Evolutionary conservation across 92 coral and sea anemone species (phyloP).

Genomic region (Palythoa grandis): DNA sequence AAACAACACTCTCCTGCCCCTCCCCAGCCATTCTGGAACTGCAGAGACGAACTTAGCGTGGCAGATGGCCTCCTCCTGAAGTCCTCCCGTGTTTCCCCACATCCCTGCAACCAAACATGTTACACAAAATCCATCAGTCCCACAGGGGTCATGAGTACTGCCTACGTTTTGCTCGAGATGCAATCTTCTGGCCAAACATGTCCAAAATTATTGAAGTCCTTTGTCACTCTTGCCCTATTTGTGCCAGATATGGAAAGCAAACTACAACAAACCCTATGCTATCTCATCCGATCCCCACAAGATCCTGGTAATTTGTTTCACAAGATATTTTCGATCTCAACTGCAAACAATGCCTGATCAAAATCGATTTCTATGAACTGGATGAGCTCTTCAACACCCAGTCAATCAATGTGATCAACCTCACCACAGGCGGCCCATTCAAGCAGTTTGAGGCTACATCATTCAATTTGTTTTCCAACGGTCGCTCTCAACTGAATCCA

Average conservation of each 20-base stretch:
- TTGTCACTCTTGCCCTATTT: neutral
- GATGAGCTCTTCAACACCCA: conserved; percentile 17
- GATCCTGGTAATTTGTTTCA: neutral
- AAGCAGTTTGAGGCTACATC: too few relatives aligned
- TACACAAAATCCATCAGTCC: too few relatives aligned
- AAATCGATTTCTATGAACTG: conserved; percentile 31
- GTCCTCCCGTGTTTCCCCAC: too few relatives aligned
- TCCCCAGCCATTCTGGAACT: too few relatives aligned
- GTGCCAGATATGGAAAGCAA: conserved; percentile 32
- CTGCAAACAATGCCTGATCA: conserved; percentile 44
- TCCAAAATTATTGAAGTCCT: conserved; percentile 32
- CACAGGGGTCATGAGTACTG: too few relatives aligned
- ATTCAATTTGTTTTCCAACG: too few relatives aligned
- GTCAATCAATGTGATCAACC: conserved; percentile 30
- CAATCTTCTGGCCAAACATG: neutral
- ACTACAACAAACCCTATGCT: conserved; percentile 39
- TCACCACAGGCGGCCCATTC: too few relatives aligned
- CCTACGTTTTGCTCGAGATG: too few relatives aligned
- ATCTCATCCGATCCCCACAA: conserved; percentile 41
- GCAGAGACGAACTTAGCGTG: too few relatives aligned
- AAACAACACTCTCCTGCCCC: too few relatives aligned
- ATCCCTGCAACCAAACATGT: neutral
- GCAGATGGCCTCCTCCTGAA: too few relatives aligned
- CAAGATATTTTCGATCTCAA: conserved; percentile 14
- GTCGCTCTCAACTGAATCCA: too few relatives aligned